Percentiles rank a stretch among this genome's conserved stretches.
phyloP scores from a whole-genome alignment of 2,888 invertebrate species.

The Drosophila nr. perissopoda region DNA sequence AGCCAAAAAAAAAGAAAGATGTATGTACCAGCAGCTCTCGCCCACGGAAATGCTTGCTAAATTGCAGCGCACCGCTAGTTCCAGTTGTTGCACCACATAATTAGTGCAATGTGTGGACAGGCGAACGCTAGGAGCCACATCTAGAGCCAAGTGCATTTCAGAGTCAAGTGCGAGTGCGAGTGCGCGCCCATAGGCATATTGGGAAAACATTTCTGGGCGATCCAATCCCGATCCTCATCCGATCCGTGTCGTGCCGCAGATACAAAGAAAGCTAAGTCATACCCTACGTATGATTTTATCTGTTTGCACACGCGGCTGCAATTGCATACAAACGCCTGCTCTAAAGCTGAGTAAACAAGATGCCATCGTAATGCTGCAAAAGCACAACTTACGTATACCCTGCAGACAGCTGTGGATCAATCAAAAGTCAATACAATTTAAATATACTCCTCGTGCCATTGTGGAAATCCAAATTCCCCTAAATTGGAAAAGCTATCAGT shows the following conservation, averaged over 20 bases:
- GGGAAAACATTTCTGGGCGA: conserved; percentile 57
- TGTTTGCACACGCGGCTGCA: conserved; percentile 51
- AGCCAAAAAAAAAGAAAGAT: conserved; percentile 16
- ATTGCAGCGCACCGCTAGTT: conserved; percentile 66
- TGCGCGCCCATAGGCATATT: conserved; percentile 25
- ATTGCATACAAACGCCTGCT: conserved; percentile 30
- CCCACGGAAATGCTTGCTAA: conserved; percentile 70
- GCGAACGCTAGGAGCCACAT: conserved; percentile 37
- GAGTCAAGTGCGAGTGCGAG: conserved; percentile 20
- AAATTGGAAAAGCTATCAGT: background rate
- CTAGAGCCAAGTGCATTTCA: conserved; percentile 6
- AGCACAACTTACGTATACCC: conserved; percentile 21
- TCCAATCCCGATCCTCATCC: conserved; percentile 40
- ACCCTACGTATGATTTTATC: conserved; percentile 67
- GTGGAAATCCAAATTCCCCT: background rate
- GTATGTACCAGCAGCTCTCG: conserved; percentile 39
- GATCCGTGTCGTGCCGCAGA: conserved; percentile 51
- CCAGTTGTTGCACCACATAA: conserved; percentile 44
- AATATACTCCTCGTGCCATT: background rate
- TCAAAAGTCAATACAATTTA: background rate
- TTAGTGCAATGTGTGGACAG: conserved; percentile 78
- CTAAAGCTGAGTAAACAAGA: conserved; percentile 18
- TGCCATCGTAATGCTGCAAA: background rate
- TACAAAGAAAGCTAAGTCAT: conserved; percentile 41
- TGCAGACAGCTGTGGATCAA: background rate